Percentiles rank a stretch among this genome's conserved stretches.
These are phyloP conservation scores for Melieria crassipennis DNA, from an alignment of 2,888 invertebrate species.

Conservation along the genomic window DNA sequence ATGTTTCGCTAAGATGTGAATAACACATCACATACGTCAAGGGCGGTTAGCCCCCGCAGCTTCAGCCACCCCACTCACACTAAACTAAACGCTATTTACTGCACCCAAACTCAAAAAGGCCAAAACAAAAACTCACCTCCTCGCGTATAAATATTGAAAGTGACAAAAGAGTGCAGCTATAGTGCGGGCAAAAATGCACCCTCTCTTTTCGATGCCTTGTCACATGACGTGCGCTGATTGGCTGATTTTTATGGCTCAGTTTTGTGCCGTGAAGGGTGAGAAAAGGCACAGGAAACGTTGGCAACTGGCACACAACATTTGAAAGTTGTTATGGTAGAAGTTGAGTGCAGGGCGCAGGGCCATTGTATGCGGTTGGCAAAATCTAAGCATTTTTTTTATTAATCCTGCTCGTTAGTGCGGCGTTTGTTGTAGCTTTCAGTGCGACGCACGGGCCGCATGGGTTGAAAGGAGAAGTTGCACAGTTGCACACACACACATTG, in stretches of 20 bases:
- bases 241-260: constrained; percentile 8
- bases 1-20: neutral
- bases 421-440: constrained; percentile 8
- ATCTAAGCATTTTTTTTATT: neutral
- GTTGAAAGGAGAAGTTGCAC: no score
- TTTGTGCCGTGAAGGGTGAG: neutral
- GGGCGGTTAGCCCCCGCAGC: neutral
- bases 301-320: no score
- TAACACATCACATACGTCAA: neutral
- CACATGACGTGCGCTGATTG: constrained; percentile 26
- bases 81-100: neutral
- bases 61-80: neutral
- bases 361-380: no score
- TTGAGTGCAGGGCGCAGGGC: no score
- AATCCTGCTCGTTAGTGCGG: constrained; percentile 30
- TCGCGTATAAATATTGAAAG: neutral
- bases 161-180: constrained; percentile 21
- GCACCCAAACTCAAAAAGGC: neutral
- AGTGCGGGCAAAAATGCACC: neutral
- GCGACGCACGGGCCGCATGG: no score
- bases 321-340: no score
- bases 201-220: neutral
- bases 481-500: neutral
- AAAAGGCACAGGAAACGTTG: no score
- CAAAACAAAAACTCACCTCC: neutral